Evolutionary conservation across 2,888 invertebrate genomes (phyloP).

Genomic region (Parthenolecanium corni): DNA sequence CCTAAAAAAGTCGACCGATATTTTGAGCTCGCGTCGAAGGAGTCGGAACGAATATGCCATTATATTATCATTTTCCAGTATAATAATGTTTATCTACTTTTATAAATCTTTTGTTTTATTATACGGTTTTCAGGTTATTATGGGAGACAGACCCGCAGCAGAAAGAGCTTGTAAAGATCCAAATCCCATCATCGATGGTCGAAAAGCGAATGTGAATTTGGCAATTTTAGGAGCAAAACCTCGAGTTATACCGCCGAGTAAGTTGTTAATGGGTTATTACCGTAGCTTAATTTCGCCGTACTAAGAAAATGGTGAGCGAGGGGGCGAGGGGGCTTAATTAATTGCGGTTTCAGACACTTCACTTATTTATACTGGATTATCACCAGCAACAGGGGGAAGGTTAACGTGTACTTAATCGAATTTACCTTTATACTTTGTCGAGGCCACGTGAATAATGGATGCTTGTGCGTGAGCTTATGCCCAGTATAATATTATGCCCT

Average conservation of each 20-base stretch:
- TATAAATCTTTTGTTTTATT: not conserved
- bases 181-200: conserved; percentile 94
- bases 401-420: not conserved
- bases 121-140: conserved; percentile 77
- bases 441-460: not conserved
- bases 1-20: too few species aligned
- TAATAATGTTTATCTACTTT: too few species aligned
- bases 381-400: not conserved
- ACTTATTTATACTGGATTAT: conserved; percentile 20
- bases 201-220: conserved; percentile 96
- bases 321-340: conserved; percentile 14
- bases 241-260: conserved; percentile 69
- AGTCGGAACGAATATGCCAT: too few species aligned
- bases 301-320: too few species aligned
- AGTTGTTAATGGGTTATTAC: conserved; percentile 37
- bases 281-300: not conserved
- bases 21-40: too few species aligned
- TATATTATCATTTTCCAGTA: too few species aligned
- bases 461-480: not conserved
- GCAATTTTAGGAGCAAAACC: conserved; percentile 96
- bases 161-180: conserved; percentile 95
- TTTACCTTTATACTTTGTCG: not conserved
- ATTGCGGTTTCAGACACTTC: conserved; percentile 22
- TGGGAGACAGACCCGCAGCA: conserved; percentile 88
- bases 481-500: too few species aligned